phyloP scores from a whole-genome alignment of 2,797 vertebrate genomes.

The Hippopotamyrus pictus region DNA sequence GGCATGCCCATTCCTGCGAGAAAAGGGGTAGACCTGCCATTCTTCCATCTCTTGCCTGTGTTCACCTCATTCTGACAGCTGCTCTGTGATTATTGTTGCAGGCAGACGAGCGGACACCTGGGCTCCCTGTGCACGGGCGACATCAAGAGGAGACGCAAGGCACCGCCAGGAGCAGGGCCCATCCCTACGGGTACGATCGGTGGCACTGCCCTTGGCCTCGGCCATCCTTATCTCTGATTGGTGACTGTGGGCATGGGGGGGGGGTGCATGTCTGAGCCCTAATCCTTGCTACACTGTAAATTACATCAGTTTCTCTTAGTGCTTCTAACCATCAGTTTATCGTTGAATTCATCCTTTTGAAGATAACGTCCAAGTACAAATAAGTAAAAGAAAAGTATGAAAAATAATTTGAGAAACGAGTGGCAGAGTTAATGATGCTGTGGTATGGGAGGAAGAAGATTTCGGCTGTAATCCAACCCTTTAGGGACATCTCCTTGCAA shows the following conservation, averaged over 20 bases:
- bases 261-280: conserved; percentile 18
- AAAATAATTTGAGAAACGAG: not conserved
- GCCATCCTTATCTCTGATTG: not conserved
- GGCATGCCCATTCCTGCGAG: not conserved
- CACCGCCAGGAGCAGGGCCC: conserved; percentile 80
- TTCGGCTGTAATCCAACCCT: not conserved
- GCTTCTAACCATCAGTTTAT: not conserved
- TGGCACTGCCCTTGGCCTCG: conserved; percentile 22
- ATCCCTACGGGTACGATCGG: conserved; percentile 74
- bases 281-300: conserved; percentile 46
- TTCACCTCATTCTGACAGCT: not conserved
- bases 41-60: not conserved
- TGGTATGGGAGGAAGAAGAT: not conserved
- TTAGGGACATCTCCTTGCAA: not conserved
- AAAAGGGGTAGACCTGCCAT: too few relatives aligned
- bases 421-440: not conserved
- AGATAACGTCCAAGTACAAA: not conserved
- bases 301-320: conserved; percentile 30
- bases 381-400: not conserved
- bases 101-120: conserved; percentile 94
- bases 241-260: not conserved
- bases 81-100: conserved; percentile 68
- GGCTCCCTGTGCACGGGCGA: conserved; percentile 93
- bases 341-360: not conserved
- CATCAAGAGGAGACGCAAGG: conserved; percentile 94